Conservation (phyloP, 2,797 vertebrate species). For the Sebastes paucispinis region DNA sequence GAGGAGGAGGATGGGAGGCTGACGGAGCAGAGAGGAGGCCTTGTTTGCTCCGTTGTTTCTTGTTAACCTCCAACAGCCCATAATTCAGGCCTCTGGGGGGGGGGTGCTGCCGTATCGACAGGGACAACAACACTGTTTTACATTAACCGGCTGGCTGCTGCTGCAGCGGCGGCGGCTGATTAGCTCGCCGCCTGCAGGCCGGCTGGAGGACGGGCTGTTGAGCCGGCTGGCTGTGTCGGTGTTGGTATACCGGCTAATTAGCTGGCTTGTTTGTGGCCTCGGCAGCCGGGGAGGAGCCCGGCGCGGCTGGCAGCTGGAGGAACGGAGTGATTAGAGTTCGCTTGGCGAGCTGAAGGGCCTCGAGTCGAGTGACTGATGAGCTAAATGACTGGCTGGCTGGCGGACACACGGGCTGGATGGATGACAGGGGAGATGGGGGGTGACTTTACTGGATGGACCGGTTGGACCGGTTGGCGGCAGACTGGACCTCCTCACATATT, state of each 20-base stretch:
- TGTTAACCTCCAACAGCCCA: constrained; percentile 63
- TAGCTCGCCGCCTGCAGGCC: constrained; percentile 37
- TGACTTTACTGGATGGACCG: not conserved
- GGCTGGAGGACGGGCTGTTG: not conserved
- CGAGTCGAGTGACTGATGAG: not conserved
- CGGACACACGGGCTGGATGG: not conserved
- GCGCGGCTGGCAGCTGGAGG: constrained; percentile 14
- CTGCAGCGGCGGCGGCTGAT: not conserved
- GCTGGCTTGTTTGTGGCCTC: constrained; percentile 8
- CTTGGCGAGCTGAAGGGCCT: not conserved
- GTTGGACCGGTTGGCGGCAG: not conserved
- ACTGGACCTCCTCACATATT: not conserved
- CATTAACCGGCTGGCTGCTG: constrained; percentile 24
- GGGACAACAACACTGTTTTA: constrained; percentile 33
- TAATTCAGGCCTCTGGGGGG: constrained; percentile 49
- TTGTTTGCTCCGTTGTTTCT: constrained; percentile 52
- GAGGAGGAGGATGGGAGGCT: constrained; percentile 41
- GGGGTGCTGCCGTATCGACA: constrained; percentile 8
- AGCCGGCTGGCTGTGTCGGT: not conserved
- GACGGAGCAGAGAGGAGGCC: constrained; percentile 16
- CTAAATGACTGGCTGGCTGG: not conserved
- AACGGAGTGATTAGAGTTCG: not conserved
- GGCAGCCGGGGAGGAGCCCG: not conserved
- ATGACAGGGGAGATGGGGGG: not conserved
- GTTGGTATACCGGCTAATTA: constrained; percentile 36